Conservation (phyloP, 2,888 invertebrate genomes). For the Rhagonycha lutea region DNA sequence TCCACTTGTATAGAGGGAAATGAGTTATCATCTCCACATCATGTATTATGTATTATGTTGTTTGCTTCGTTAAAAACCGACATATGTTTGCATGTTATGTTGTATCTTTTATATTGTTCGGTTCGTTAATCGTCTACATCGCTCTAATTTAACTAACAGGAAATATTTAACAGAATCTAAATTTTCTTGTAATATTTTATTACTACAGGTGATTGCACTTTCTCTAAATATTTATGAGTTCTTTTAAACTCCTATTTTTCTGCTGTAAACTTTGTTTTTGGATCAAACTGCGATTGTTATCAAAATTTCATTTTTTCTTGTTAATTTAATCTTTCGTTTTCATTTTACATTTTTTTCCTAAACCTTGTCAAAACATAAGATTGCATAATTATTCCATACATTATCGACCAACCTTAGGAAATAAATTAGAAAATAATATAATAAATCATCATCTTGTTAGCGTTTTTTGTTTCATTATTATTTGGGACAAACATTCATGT, state of each 20-base stretch:
- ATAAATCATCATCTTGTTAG: neutral
- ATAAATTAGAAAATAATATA: neutral
- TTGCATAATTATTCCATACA: neutral
- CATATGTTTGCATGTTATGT: slow-evolving; percentile 13
- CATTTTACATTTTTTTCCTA: neutral
- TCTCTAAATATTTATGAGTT: slow-evolving; percentile 1
- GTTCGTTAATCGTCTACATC: slow-evolving; percentile 7
- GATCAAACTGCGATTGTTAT: neutral
- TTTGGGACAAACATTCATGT: neutral
- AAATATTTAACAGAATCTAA: neutral
- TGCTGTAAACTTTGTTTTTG: neutral
- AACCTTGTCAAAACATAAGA: neutral
- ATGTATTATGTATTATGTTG: slow-evolving; percentile 5
- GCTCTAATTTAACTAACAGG: neutral
- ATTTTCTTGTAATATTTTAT: neutral
- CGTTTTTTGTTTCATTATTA: neutral
- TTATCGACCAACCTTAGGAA: neutral
- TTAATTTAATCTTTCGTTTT: neutral
- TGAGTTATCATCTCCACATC: neutral
- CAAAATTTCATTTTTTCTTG: neutral
- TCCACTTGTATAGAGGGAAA: neutral
- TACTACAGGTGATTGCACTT: neutral
- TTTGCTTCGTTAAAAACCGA: neutral
- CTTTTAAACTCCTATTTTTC: neutral
- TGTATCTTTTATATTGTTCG: slow-evolving; percentile 3